A percentile compares a stretch with the other conserved stretches of the same genome.
Evolutionary conservation across 1,140 invertebrate species (phyloP).

Genomic region (Adelges cooleyi): DNA sequence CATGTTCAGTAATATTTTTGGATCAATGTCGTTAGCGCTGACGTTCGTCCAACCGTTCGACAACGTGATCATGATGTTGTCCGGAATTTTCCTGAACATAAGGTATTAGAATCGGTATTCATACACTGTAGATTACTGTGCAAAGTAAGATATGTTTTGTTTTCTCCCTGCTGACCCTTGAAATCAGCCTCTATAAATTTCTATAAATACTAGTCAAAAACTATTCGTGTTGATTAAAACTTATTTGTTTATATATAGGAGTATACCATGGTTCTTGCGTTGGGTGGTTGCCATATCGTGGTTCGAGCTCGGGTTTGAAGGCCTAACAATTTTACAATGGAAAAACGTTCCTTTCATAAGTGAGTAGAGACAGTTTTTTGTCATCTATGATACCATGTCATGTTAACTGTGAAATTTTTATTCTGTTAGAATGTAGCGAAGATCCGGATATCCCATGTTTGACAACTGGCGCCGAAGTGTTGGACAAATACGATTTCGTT

Average conservation of each 20-base stretch:
- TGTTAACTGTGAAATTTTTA: no score
- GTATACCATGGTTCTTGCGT: conserved; percentile 61
- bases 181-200: neutral
- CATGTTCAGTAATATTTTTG: conserved; percentile 73
- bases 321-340: conserved; percentile 71
- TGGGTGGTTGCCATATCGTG: conserved; percentile 86
- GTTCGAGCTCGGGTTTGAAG: conserved; percentile 85
- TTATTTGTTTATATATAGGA: conserved; percentile 43
- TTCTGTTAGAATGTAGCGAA: conserved; percentile 38
- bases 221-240: no score
- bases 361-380: conserved; percentile 41
- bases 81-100: conserved; percentile 69
- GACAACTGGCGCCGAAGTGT: conserved; percentile 53
- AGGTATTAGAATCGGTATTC: no score
- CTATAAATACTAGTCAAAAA: neutral
- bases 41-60: conserved; percentile 77
- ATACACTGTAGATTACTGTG: neutral
- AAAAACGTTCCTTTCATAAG: conserved; percentile 61
- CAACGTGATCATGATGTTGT: conserved; percentile 75
- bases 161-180: neutral
- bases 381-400: no score
- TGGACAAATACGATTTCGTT: conserved; percentile 59
- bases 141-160: neutral
- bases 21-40: conserved; percentile 64
- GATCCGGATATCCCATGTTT: conserved; percentile 54